Conservation (phyloP, 1,140 invertebrate genomes). For the Atta colombica region DNA sequence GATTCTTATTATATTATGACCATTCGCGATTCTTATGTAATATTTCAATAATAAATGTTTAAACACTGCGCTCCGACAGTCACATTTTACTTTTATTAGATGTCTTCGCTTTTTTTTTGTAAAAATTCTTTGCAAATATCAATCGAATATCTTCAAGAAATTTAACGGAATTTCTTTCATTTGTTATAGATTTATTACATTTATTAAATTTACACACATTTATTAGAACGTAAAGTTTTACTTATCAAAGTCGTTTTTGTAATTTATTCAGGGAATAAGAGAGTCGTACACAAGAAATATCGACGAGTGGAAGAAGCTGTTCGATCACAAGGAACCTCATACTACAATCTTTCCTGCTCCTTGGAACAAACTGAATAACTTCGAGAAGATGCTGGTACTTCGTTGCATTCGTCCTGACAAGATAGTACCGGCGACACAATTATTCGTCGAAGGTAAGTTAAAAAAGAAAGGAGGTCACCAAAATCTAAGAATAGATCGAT, state of each 20-base stretch:
- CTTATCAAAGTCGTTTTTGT: not conserved
- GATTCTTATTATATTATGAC: too few species aligned
- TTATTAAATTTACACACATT: not conserved
- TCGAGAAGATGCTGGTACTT: conserved; percentile 94
- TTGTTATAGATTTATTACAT: not conserved
- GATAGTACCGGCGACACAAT: conserved; percentile 93
- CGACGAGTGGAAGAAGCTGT: conserved; percentile 91
- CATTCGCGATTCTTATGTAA: too few species aligned
- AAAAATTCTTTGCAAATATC: not conserved
- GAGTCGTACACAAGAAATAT: conserved; percentile 88
- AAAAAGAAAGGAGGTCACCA: not conserved
- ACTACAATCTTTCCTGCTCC: conserved; percentile 89
- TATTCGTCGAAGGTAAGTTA: conserved; percentile 90
- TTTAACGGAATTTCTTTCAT: not conserved
- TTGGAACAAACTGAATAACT: conserved; percentile 90
- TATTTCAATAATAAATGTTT: too few species aligned
- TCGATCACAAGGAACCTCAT: conserved; percentile 91
- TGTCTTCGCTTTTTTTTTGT: too few species aligned
- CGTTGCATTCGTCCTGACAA: conserved; percentile 96
- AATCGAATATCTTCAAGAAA: not conserved
- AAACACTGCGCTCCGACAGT: too few species aligned
- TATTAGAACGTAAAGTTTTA: not conserved
- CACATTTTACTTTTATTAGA: too few species aligned
- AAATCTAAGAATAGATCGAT: conserved; percentile 20
- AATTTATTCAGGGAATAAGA: conserved; percentile 87